Percentiles rank a stretch among this genome's conserved stretches.
Conservation (phyloP, 1,140 invertebrate genomes). For the Steinernema khuongi region DNA sequence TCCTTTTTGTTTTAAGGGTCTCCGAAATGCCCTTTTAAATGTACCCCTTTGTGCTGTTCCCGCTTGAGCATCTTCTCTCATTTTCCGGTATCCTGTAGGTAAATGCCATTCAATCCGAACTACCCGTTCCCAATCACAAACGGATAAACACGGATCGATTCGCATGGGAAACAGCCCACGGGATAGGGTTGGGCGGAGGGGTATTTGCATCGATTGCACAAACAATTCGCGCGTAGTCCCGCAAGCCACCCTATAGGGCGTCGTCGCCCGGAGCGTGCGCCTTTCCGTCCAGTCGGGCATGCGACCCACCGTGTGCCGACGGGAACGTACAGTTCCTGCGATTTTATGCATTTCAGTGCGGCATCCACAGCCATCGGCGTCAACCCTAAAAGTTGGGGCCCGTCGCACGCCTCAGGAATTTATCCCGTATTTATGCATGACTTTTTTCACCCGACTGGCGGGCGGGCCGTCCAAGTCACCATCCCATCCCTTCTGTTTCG, state of each 20-base stretch:
- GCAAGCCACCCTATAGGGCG: conserved; percentile 11
- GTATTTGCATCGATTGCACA: conserved; percentile 14
- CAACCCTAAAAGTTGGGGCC: neutral
- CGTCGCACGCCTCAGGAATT: neutral
- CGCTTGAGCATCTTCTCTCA: neutral
- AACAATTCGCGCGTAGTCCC: conserved; percentile 16
- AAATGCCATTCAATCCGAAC: neutral
- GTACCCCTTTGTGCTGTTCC: neutral
- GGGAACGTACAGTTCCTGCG: neutral
- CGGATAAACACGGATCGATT: conserved; percentile 10
- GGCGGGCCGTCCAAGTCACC: neutral
- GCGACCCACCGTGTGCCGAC: neutral
- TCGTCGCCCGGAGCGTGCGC: conserved; percentile 4
- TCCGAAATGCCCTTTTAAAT: neutral
- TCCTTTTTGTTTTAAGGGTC: no score
- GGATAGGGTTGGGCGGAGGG: conserved; percentile 11
- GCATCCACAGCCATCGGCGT: no score
- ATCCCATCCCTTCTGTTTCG: conserved; percentile 11
- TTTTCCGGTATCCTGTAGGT: neutral
- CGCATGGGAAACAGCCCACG: conserved; percentile 14
- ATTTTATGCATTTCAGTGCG: neutral
- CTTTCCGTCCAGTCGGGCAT: neutral
- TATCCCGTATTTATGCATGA: conserved; percentile 17
- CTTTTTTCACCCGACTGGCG: conserved; percentile 6
- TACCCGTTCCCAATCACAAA: neutral